phyloP scores from a whole-genome alignment of 2,888 invertebrate genomes.

The Sericinus montela region DNA sequence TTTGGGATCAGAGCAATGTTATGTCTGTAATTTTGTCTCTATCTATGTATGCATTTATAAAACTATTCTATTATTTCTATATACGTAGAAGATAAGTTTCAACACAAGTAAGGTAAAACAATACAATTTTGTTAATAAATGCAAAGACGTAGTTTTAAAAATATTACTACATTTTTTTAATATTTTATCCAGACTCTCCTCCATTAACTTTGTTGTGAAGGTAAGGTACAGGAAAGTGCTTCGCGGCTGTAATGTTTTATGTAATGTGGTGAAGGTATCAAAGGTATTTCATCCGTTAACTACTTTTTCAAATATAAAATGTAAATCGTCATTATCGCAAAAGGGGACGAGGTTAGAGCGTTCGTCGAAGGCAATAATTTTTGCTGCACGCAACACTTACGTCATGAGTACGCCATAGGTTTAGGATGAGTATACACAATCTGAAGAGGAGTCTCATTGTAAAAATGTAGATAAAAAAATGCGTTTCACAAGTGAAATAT shows the following conservation, averaged over 20 bases:
- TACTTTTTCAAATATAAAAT: conserved; percentile 19
- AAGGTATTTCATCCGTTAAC: conserved; percentile 11
- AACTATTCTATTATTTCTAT: no score
- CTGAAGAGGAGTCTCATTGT: no score
- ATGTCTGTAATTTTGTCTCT: no score
- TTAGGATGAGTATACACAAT: conserved; percentile 16
- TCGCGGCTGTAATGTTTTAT: conserved; percentile 8
- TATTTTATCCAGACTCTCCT: conserved; percentile 1
- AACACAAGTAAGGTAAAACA: no score
- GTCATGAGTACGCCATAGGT: conserved; percentile 52
- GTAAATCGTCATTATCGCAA: conserved; percentile 35
- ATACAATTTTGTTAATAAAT: no score
- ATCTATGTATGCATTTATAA: no score
- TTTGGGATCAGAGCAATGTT: no score
- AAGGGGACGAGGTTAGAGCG: conserved; percentile 64
- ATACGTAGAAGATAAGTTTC: no score
- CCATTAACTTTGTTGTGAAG: conserved; percentile 6
- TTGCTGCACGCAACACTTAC: conserved; percentile 50
- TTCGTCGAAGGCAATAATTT: conserved; percentile 40
- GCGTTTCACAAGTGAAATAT: no score
- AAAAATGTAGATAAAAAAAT: no score
- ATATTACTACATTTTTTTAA: neutral
- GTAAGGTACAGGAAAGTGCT: conserved; percentile 9
- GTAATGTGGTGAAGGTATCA: neutral
- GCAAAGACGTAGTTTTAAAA: no score